phyloP scores from a whole-genome alignment of 2,113 vertebrate genomes.

The Sylvilagus bachmani region DNA sequence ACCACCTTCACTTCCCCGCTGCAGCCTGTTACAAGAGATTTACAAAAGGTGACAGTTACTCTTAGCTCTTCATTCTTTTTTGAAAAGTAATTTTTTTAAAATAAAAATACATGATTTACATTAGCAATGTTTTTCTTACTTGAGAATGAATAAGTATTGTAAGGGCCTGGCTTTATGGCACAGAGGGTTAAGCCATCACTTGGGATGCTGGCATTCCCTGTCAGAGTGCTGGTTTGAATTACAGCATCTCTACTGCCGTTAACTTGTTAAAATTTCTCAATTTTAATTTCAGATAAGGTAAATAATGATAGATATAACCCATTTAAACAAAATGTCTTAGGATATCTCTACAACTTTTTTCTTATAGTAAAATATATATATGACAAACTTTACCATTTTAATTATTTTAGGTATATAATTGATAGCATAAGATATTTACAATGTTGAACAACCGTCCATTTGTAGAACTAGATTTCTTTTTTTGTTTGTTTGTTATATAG shows the following conservation, averaged over 20 bases:
- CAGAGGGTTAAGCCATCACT: too few species aligned
- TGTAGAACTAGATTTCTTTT: not conserved
- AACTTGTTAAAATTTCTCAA: not conserved
- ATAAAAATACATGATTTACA: not conserved
- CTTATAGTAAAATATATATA: not conserved
- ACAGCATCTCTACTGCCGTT: too few species aligned
- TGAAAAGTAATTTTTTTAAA: not conserved
- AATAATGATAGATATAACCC: not conserved
- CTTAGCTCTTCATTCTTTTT: not conserved
- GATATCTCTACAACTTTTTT: not conserved
- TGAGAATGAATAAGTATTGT: slow-evolving; percentile 45
- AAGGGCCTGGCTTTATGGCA: too few species aligned
- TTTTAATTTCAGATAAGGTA: slow-evolving; percentile 41
- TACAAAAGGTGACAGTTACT: not conserved
- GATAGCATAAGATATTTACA: not conserved
- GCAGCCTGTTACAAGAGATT: not conserved
- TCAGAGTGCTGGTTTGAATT: too few species aligned
- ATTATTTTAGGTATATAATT: not conserved
- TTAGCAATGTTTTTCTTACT: slow-evolving; percentile 37
- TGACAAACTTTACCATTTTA: slow-evolving; percentile 17
- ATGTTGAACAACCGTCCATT: not conserved
- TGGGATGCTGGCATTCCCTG: too few species aligned
- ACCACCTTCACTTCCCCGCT: not conserved
- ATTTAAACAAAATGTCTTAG: not conserved
- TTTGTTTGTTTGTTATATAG: too few species aligned